Evolutionary conservation across 2,888 invertebrate genomes (phyloP), one percentile per base, ranked within the genome.

Genomic region (Pherbina coryleti): DNA sequence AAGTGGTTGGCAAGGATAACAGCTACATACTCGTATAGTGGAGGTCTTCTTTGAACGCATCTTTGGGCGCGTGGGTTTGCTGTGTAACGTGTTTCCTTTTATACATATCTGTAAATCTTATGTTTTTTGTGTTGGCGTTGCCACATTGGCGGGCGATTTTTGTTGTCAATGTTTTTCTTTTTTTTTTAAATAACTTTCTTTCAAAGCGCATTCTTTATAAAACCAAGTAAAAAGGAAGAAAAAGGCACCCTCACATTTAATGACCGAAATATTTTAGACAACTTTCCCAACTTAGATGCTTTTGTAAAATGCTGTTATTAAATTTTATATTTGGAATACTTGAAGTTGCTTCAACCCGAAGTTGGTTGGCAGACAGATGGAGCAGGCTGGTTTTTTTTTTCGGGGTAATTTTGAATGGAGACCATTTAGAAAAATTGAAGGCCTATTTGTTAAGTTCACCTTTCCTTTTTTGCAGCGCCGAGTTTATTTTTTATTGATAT

Each of bases 161-260:
- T 44, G 11, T 44, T 44, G 44, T 44, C 44, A 44, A 60, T 22
- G 57, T 60, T 8, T 37, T n/a, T 31, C 37, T 28, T 66, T 34
- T 34, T 34, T 37, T 22, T 44, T 67, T 67, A 19, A 67, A 67
- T 67, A 67, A 67, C 67, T n/a, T 66, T 66, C 19, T n/a, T n/a
- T 37, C n/a, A 9, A 34, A 34, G 37, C 9, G 28, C n/a, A 34
- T 11, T 17, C 19, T 34, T 67, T 31, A 44, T 67, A 17, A 67
- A 44, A 19, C 17, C 34, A 66, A 37, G 22, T 19, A 11, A 67
- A 3, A 19, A 34, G 37, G 11, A 66, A 67, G 14, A 19, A 34
- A 44, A 34, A 17, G 9, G n/a, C 22, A 14, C 44, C 19, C 34
- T 34, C 37, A 9, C 19, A 67, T 19, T 9, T 67, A 67, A 67